phyloP scores from a whole-genome alignment of 2,797 vertebrate genomes.

The Austrolebias charrua region DNA sequence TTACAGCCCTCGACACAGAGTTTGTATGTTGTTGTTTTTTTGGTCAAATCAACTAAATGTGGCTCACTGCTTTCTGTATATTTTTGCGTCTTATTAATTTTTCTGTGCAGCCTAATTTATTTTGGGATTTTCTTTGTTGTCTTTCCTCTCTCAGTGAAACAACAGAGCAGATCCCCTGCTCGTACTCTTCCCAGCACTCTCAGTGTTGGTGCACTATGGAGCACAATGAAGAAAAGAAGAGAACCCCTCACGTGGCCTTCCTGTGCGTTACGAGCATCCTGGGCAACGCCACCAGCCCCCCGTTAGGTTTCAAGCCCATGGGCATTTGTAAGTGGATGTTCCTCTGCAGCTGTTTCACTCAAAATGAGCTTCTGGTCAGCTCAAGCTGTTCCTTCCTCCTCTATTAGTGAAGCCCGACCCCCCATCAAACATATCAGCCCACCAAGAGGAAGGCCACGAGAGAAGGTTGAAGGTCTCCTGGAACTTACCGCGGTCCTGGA shows the following conservation, averaged over 20 bases:
- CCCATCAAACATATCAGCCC: slow-evolving; percentile 74
- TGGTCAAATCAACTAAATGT: not conserved
- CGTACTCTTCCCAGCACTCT: slow-evolving; percentile 62
- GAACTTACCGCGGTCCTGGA: slow-evolving; percentile 84
- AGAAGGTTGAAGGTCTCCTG: slow-evolving; percentile 79
- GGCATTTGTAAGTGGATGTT: slow-evolving; percentile 75
- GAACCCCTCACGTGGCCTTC: slow-evolving; percentile 57
- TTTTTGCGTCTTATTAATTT: not conserved
- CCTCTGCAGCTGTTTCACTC: not conserved
- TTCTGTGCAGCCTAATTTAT: too few species aligned
- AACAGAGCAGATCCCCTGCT: slow-evolving; percentile 55
- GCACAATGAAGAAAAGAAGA: slow-evolving; percentile 53
- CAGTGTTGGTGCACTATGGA: slow-evolving; percentile 81
- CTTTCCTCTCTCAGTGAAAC: slow-evolving; percentile 15
- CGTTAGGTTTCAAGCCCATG: slow-evolving; percentile 56
- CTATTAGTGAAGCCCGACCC: slow-evolving; percentile 86
- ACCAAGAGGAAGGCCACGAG: slow-evolving; percentile 24
- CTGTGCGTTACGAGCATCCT: slow-evolving; percentile 76
- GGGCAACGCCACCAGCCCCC: slow-evolving; percentile 61
- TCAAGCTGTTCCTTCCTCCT: not conserved
- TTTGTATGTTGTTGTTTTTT: not conserved
- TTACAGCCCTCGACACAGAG: not conserved
- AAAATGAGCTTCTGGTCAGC: not conserved
- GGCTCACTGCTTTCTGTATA: not conserved
- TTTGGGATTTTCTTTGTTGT: not conserved